Base-by-base conservation (phyloP, 1,140 invertebrate species). In the Tetragonula clypearis region DNA sequence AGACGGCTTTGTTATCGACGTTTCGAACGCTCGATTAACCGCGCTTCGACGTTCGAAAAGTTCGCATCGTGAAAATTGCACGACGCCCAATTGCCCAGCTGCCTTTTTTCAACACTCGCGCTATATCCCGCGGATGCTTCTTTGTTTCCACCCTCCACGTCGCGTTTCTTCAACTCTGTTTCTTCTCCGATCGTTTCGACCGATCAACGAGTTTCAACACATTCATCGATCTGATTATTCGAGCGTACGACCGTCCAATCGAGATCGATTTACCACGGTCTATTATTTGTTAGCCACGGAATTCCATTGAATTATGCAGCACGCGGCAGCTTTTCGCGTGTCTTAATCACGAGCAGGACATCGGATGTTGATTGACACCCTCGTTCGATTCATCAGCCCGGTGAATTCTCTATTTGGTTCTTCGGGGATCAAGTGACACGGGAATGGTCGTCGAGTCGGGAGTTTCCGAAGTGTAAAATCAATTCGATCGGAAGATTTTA, bases 1-100 rank as follows among this genome's bases (percentile, higher is more conserved):
- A 79, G 78, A 79, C 65, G 65, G 53, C 26, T 62, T 74, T 62
- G 66, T 81, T 74, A 81, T 73, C 79, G 69, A 81, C 79, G 79
- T 78, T 78, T 78, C 76, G 41, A 66, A 53, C 60, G 68, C n/a
- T 66, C 68, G 66, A 65, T 80, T 80, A 72, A 73, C 68, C 23
- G 17, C 41, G 78, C 62, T 55, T 30, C 62, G 77, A 30, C n/a
- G 60, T 49, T 26, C 62, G 55, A 26, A 19, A 72, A 72, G 53
- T 73, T 17, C n/a, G 35, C 23, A 15, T 49, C 55, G 66, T 81
- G 55, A 81, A 81, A 72, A 60, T 72, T 81, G 17, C 19, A 60
- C 53, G 19, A 49, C 6, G 19, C 17, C 23, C 53, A 26, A 41
- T 80, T 60, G n/a, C 15, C 23, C 23, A 1, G 55, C n/a, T n/a